These are phyloP conservation scores for Archegozetes longisetosus DNA, from an alignment of 1,140 invertebrate species.

Conservation along the genomic window DNA sequence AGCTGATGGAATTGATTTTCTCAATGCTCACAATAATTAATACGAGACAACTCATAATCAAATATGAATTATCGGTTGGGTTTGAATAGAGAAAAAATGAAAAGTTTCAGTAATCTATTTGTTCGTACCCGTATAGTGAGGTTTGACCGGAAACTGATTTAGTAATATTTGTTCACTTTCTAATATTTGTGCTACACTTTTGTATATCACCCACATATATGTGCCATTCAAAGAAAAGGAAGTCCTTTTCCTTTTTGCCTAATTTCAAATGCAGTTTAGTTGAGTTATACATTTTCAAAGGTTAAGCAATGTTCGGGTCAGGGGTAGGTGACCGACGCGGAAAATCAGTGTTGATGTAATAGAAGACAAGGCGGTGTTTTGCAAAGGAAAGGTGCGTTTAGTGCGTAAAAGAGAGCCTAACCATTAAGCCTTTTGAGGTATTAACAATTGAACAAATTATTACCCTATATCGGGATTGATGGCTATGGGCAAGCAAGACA, in stretches of 20 bases:
- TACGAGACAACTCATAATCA: neutral
- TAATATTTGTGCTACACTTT: neutral
- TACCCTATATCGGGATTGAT: too few relatives aligned
- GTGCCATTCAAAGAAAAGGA: neutral
- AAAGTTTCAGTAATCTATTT: too few relatives aligned
- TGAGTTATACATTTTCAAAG: neutral
- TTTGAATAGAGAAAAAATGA: neutral
- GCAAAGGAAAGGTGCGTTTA: too few relatives aligned
- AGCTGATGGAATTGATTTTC: too few relatives aligned
- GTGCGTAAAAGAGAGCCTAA: too few relatives aligned
- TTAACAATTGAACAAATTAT: too few relatives aligned
- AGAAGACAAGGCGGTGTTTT: too few relatives aligned
- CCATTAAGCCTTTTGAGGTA: too few relatives aligned
- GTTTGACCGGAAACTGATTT: neutral
- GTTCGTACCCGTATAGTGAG: too few relatives aligned
- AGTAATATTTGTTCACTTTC: neutral
- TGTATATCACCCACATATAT: neutral
- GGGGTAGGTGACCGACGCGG: neutral
- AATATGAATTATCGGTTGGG: neutral
- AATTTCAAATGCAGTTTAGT: neutral
- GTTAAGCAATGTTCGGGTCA: neutral
- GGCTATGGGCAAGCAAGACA: too few relatives aligned
- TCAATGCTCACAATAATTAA: too few relatives aligned
- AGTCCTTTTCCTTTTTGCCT: neutral
- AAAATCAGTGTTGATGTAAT: too few relatives aligned